These are phyloP conservation scores for Saccostrea echinata DNA, from an alignment of 1,140 invertebrate species.

Conservation along the genomic window DNA sequence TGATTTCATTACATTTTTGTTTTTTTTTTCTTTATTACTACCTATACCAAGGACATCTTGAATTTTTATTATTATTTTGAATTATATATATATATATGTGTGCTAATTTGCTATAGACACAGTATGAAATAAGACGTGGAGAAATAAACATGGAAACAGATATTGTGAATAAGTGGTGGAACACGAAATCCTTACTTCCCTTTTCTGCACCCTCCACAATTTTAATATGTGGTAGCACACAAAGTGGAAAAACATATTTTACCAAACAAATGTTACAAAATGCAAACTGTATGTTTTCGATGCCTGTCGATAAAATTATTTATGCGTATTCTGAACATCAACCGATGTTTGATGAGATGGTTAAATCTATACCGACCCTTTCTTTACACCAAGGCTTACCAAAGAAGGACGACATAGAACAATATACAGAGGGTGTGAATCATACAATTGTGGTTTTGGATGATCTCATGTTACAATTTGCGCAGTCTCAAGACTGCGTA, in stretches of 20 bases:
- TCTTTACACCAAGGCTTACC: conserved; percentile 49
- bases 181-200: conserved; percentile 40
- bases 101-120: neutral
- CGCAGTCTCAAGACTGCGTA: conserved; percentile 33
- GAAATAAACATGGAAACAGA: conserved; percentile 22
- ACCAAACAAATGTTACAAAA: conserved; percentile 47
- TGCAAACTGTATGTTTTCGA: conserved; percentile 40
- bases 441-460: conserved; percentile 31
- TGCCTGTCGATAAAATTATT: conserved; percentile 37
- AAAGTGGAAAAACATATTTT: conserved; percentile 50
- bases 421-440: conserved; percentile 21
- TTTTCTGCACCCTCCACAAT: conserved; percentile 50
- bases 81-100: neutral
- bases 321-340: conserved; percentile 55
- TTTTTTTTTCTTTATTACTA: neutral
- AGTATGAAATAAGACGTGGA: neutral
- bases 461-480: conserved; percentile 33
- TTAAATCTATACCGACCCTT: conserved; percentile 30
- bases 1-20: no score
- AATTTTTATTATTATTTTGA: neutral
- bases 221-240: conserved; percentile 45
- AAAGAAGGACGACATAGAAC: conserved; percentile 36
- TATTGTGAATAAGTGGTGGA: conserved; percentile 2
- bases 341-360: conserved; percentile 53
- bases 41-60: neutral